Conservation (phyloP, 2,888 invertebrate genomes). For the Ophion costatus region DNA sequence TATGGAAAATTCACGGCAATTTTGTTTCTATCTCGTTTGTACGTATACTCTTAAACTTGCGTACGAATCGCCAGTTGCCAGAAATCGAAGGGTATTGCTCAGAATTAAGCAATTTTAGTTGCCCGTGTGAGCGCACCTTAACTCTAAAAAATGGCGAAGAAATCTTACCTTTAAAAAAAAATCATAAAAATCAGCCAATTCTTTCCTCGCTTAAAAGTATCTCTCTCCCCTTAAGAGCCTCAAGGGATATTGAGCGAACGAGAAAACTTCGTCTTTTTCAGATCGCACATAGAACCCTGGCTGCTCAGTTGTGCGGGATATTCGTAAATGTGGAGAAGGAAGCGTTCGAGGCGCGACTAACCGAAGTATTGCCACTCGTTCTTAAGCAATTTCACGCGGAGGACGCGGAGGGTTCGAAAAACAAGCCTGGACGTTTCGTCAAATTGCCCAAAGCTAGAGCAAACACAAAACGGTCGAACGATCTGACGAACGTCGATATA, state of each 20-base stretch:
- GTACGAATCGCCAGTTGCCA: too few species aligned
- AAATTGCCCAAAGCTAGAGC: slow-evolving; percentile 65
- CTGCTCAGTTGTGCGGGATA: slow-evolving; percentile 91
- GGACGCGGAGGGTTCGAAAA: slow-evolving; percentile 62
- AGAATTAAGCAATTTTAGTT: too few species aligned
- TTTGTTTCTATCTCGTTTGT: too few species aligned
- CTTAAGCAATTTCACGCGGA: slow-evolving; percentile 81
- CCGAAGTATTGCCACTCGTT: slow-evolving; percentile 86
- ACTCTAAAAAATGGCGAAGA: too few species aligned
- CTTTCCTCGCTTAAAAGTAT: too few species aligned
- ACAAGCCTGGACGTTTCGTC: slow-evolving; percentile 80
- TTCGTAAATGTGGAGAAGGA: slow-evolving; percentile 91
- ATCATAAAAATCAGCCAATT: too few species aligned
- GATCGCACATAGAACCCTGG: slow-evolving; percentile 89
- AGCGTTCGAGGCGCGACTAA: slow-evolving; percentile 88
- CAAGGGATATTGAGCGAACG: slow-evolving; percentile 5
- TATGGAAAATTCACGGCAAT: too few species aligned
- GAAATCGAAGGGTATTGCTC: too few species aligned
- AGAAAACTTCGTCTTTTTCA: slow-evolving; percentile 76
- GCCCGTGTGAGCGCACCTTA: too few species aligned
- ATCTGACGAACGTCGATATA: slow-evolving; percentile 76
- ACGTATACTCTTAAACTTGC: too few species aligned
- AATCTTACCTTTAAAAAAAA: too few species aligned
- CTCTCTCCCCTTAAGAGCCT: background rate
- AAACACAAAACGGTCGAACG: slow-evolving; percentile 7